Percentiles rank a stretch among this genome's conserved stretches.
These are phyloP conservation scores for Caradrina kadenii DNA, from an alignment of 2,888 invertebrate species.

Conservation along the genomic window DNA sequence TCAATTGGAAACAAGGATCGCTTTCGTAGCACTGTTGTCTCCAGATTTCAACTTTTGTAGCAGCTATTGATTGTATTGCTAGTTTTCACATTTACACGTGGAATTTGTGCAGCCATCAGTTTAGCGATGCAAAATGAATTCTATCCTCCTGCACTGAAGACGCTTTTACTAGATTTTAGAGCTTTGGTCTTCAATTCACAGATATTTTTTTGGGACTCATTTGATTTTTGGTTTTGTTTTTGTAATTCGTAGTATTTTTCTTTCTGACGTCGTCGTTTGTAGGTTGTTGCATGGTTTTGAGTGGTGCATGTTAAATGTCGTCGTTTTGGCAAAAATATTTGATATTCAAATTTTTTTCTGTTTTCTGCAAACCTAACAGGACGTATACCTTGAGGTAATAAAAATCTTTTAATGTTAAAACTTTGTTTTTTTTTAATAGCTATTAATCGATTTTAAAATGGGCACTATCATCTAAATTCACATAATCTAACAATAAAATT, in stretches of 20 bases:
- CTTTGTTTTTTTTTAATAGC: no score
- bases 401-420: not conserved
- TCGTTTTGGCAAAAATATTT: slow-evolving; percentile 51
- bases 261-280: slow-evolving; percentile 45
- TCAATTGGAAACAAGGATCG: not conserved
- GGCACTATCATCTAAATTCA: not conserved
- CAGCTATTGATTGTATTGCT: slow-evolving; percentile 31
- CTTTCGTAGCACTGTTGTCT: slow-evolving; percentile 14
- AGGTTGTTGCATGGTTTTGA: slow-evolving; percentile 63
- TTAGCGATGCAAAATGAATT: slow-evolving; percentile 12
- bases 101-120: slow-evolving; percentile 20
- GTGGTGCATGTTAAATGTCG: slow-evolving; percentile 63
- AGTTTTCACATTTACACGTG: slow-evolving; percentile 2
- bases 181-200: slow-evolving; percentile 24
- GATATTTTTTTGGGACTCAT: slow-evolving; percentile 12
- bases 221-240: slow-evolving; percentile 23
- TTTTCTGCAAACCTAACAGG: slow-evolving; percentile 80
- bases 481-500: not conserved
- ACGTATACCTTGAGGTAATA: slow-evolving; percentile 89
- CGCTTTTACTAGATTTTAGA: slow-evolving; percentile 33
- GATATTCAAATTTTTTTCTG: slow-evolving; percentile 66
- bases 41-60: slow-evolving; percentile 1
- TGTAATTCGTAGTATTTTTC: slow-evolving; percentile 30
- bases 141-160: slow-evolving; percentile 8
- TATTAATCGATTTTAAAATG: not conserved